Evolutionary conservation across 2,113 vertebrate genomes (phyloP), one percentile per base, ranked within the genome.

Genomic region (Lonchura striata): DNA sequence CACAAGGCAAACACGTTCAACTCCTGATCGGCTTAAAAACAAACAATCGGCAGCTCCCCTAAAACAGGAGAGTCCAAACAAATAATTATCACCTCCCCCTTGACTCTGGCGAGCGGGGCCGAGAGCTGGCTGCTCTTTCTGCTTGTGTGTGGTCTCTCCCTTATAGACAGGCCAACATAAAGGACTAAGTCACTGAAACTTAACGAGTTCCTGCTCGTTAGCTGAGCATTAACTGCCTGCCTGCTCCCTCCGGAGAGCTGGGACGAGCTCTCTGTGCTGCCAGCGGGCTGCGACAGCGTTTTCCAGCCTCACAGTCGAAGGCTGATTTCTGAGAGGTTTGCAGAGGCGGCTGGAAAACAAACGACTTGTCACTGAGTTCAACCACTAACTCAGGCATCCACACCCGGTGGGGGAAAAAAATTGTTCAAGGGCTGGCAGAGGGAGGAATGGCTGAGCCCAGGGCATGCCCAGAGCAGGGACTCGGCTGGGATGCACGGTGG

Each of bases 131-230:
- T 82, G 83, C 89, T 88, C 92, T 42, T 81, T 81, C 87, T 95
- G 94, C 90, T 96, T 6, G 91, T 96, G 94, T 97, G 96, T 95
- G 95, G 95, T 95, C 95, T 95, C 94, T 94, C 39, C 71, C 90
- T 93, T 93, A 93, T 23, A 94, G 94, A 88, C 92, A 95, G 85
- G 21, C 16, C 6, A 65, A 91, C 89, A 92, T 79, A 95, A 97
- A 93, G 94, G 88, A 59, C 88, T 66, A 90, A 97, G 86, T 88
- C 92, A 74, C 94, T 94, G 96, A 90, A 96, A 96, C 68, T 92
- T 95, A 96, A 96, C 56, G 92, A 97, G 96, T 96, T 90, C 17
- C 79, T 94, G 95, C 96, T 97, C 95, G 47, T 97, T 97, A 97
- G 94, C 79, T 13, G 79, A 20, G 56, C 86, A 92, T 91, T 79